A percentile compares a stretch with the other conserved stretches of the same genome.
Evolutionary conservation across 1,140 invertebrate genomes (phyloP).

Genomic region (Pseudomyrmex concolor): DNA sequence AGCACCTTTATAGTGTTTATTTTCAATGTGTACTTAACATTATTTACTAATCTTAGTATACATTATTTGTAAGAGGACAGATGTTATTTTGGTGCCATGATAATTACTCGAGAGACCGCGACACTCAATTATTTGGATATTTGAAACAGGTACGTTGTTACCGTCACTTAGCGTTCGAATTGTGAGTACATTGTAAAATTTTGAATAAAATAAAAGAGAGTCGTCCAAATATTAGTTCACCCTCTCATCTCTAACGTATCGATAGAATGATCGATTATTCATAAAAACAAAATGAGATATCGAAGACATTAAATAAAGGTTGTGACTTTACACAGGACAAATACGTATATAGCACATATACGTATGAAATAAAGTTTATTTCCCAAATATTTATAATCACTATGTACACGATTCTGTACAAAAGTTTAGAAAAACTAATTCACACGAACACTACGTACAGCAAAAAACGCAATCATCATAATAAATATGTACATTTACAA

Average conservation of each 20-base stretch:
- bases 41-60: not conserved
- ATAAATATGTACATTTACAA: conserved; percentile 77
- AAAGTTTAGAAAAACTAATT: conserved; percentile 77
- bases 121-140: conserved; percentile 4
- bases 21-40: conserved; percentile 3
- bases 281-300: not conserved
- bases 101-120: conserved; percentile 1
- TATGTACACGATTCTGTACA: conserved; percentile 78
- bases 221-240: conserved; percentile 6
- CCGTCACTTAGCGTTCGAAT: conserved; percentile 17
- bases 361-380: conserved; percentile 75
- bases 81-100: conserved; percentile 4
- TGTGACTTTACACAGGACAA: not conserved
- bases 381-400: conserved; percentile 67
- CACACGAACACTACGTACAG: conserved; percentile 65
- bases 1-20: no score
- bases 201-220: conserved; percentile 49
- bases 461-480: conserved; percentile 62
- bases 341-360: not conserved
- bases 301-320: not conserved
- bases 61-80: conserved; percentile 18
- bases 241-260: not conserved
- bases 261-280: not conserved
- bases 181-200: conserved; percentile 51
- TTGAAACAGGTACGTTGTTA: conserved; percentile 29